Base-by-base conservation (phyloP, 2,113 vertebrate species). In the Hyperopisus bebe region DNA sequence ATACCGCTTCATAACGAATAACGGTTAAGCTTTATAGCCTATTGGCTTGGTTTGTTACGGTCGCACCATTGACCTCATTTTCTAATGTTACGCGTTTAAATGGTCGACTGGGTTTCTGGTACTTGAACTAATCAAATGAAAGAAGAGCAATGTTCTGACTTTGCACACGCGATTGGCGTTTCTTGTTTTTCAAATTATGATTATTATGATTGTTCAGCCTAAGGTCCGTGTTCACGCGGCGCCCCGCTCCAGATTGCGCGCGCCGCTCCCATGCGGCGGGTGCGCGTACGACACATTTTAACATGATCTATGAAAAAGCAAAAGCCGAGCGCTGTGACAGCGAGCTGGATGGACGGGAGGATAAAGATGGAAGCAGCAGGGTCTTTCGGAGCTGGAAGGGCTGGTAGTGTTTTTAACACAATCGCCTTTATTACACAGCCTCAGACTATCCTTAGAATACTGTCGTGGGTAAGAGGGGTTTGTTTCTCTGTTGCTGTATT, bases 361-460 rank as follows among this genome's bases (percentile, higher is more conserved):
- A 82, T 80, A 91, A 96, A 95, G 92, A 99, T 99, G 98, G 98
- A 99, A 94, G 98, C 97, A 94, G 96, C 96, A 92, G 95, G 96
- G 91, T 98, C 98, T 90, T 99, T 98, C 90, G 98, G 98, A 94
- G 98, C 97, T 88, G 98, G 98, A 88, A 95, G 97, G 91, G 94
- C 97, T 62, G 98, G 98, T 91, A 94, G 96, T 86, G 94, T 93
- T 46, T 90, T 98, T 83, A 97, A 98, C 94, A 97, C 97, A 47
- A 48, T 98, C 82, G 94, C 97, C 90, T 99, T 99, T 92, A 94
- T 95, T 27, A 96, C 96, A 90, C 97, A 97, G 92, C 98, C 98
- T 44, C 97, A 98, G 95, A 99, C 98, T 94, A 95, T 99, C 89
- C 95, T 99, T 48, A 95, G 98, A 93, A 93, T 96, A 88, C 92